Evolutionary conservation across 2,113 vertebrate species (phyloP).

Genomic region (Mirounga angustirostris): DNA sequence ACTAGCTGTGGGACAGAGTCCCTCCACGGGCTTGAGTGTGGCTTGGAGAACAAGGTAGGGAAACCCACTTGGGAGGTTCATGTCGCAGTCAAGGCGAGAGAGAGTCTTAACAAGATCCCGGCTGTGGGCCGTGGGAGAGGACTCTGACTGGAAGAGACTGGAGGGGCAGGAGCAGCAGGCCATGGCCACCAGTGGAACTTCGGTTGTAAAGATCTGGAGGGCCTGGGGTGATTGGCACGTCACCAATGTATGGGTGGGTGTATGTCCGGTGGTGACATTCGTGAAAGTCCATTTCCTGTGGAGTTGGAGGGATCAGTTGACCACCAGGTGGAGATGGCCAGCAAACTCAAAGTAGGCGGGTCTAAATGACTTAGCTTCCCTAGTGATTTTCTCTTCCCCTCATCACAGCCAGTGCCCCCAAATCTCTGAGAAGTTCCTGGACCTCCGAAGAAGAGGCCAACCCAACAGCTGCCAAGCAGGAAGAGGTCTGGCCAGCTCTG

Average conservation of each 20-base stretch:
- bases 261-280: fast-evolving
- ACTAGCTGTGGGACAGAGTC: fast-evolving
- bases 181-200: fast-evolving
- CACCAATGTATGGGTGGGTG: too few relatives aligned
- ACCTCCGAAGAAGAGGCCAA: constrained; percentile 92
- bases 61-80: not conserved
- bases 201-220: fast-evolving
- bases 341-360: fast-evolving
- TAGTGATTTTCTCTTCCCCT: fast-evolving
- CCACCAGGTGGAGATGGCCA: not conserved
- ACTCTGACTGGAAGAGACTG: not conserved
- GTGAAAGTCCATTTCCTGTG: not conserved
- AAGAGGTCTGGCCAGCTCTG: constrained; percentile 95
- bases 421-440: constrained; percentile 95
- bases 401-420: constrained; percentile 93
- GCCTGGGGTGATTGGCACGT: too few relatives aligned
- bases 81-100: fast-evolving
- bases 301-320: not conserved
- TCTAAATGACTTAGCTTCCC: not conserved
- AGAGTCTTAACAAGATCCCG: not conserved
- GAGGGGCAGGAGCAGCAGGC: not conserved
- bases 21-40: too few relatives aligned
- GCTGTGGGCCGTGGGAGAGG: not conserved
- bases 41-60: not conserved
- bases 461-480: constrained; percentile 89